Evolutionary conservation across 2,888 invertebrate species (phyloP), one percentile per base, ranked within the genome.

Genomic region (Acutogordius australiensis): DNA sequence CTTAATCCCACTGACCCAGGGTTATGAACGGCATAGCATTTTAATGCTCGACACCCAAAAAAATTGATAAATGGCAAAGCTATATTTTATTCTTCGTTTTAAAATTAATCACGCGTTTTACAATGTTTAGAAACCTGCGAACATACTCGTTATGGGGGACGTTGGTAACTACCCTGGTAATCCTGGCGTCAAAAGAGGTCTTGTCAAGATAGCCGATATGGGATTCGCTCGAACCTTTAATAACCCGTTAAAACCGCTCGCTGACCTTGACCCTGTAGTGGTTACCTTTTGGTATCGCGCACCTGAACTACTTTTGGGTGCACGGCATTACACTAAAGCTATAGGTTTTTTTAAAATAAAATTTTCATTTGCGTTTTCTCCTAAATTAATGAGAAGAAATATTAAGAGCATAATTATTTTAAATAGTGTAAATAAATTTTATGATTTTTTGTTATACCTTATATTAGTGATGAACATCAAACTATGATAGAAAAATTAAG

Each of bases 231-330:
- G 97, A 63, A 75, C 97, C 59, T 97, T 97, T 70, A 91, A 94
- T 75, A 87, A 90, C 1, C 97, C 97, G 0, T 73, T 97, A 61
- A 94, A 94, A 72, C 91, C 94, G 0, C 73, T 97, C 45, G 94
- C 94, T 8, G 94, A 97, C 73, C 76, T 97, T 64, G 97, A 97
- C 76, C 97, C 97, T 2, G 97, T 97, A 1, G 97, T 97, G 51
- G 97, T 97, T 1, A 97, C 97, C 64, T 97, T 97, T 74, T 97
- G 97, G 91, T 97, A 97, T 72, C 77, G 97, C 68, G 97, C 97
- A 1, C 94, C 94, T 0, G 97, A 97, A 64, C 65, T 75, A 45
- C 67, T 75, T 27, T 68, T 75, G 2, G 75, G 71, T 21, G 67
- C 69, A 2, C 67, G 68, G 60, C 69, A 69, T 61, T 69, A 69